Evolutionary conservation across 2,113 vertebrate species (phyloP).

Genomic region (Perccottus glenii): DNA sequence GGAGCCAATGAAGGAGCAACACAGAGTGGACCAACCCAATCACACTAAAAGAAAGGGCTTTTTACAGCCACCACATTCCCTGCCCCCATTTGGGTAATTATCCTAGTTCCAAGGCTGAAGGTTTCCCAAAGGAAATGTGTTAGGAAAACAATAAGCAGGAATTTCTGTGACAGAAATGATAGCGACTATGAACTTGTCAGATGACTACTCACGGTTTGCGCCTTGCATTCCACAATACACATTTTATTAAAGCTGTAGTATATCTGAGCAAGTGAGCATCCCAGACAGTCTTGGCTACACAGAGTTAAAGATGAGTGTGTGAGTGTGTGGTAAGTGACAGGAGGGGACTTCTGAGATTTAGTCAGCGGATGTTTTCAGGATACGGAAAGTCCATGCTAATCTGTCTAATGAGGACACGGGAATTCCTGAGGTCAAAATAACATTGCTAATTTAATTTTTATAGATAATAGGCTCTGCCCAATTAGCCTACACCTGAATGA

Average conservation of each 20-base stretch:
- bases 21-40: slow-evolving; percentile 51
- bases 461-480: neutral
- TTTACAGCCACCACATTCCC: slow-evolving; percentile 42
- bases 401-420: slow-evolving; percentile 50
- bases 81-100: slow-evolving; percentile 71
- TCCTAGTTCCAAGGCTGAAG: slow-evolving; percentile 61
- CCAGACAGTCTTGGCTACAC: too few relatives aligned
- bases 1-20: slow-evolving; percentile 66
- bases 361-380: slow-evolving; percentile 64
- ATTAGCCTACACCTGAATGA: too few relatives aligned
- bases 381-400: slow-evolving; percentile 40
- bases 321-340: neutral
- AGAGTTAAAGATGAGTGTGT: neutral
- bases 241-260: neutral
- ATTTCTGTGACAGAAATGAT: slow-evolving; percentile 27
- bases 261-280: neutral
- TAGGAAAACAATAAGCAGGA: slow-evolving; percentile 77
- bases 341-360: neutral
- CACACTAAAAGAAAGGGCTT: slow-evolving; percentile 30
- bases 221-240: neutral
- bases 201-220: neutral
- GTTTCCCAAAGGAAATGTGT: slow-evolving; percentile 78
- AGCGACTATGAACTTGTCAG: neutral
- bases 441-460: slow-evolving; percentile 33
- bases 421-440: slow-evolving; percentile 53